Evolutionary conservation across 2,888 invertebrate genomes (phyloP), one percentile per base, ranked within the genome.

Genomic region (Cremastinae sp.): DNA sequence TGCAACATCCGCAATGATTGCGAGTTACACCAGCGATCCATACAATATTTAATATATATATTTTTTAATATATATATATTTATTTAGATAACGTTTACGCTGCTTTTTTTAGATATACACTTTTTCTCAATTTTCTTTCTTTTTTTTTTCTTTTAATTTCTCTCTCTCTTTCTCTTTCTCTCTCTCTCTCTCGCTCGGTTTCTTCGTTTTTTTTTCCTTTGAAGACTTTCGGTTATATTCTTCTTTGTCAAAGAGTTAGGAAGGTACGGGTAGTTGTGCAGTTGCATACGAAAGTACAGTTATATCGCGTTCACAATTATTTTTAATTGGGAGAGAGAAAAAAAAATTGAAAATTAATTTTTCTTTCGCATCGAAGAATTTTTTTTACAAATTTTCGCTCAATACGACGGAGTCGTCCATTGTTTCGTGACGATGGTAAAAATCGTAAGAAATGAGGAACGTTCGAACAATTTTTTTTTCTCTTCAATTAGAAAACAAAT

Each of bases 181-280:
- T 85, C 80, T 76, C n/a, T 70, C 76, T 66, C 78, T 53, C 65
- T 79, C 68, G 34, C 59, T 53, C 18, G 73, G 69, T 77, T 80
- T 82, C 47, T 66, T 65, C 51, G 72, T 77, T 80, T 78, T 82
- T 85, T 80, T 76, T 78, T 82, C 84, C 80, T 76, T 83, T 84
- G 85, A 85, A 87, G 85, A 87, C 84, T 86, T 87, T 86, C 83
- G 86, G 82, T 86, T 86, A 85, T 84, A 85, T 59, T 71, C 81
- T 79, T 82, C 76, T 82, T 81, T 79, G 78, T 73, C 79, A 79
- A 80, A 83, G 81, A 82, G 82, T 82, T 62, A 41, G 62, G 81
- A 84, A 84, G 83, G 84, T 85, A 85, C 83, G 82, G 79, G 75
- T 82, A 69, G 78, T 76, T 73, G 76, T 76, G 76, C 76, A 69